These are phyloP conservation scores for Idaea straminata DNA, from an alignment of 2,888 invertebrate species.

Conservation along the genomic window DNA sequence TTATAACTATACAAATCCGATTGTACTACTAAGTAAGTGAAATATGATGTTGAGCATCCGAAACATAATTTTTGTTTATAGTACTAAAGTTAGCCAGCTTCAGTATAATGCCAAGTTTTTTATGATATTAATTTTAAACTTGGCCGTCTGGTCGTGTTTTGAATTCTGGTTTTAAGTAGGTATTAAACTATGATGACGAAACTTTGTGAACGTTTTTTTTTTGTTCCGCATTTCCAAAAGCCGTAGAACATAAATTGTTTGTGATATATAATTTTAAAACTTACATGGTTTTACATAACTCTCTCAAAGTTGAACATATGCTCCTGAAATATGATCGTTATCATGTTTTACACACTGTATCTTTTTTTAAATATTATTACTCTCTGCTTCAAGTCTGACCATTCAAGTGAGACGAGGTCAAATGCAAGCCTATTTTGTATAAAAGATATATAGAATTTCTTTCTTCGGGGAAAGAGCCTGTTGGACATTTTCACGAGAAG, in stretches of 20 bases:
- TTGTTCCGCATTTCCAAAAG: neutral
- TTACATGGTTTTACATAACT: no score
- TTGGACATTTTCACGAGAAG: no score
- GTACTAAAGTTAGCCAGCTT: conserved; percentile 11
- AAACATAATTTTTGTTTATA: conserved; percentile 12
- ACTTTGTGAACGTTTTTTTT: neutral
- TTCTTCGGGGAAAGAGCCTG: no score
- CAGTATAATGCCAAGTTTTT: conserved; percentile 18
- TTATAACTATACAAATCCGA: neutral
- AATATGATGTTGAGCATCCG: neutral
- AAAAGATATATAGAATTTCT: no score
- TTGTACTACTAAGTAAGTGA: neutral
- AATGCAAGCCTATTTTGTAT: no score
- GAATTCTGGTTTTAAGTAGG: neutral
- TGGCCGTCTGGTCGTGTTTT: conserved; percentile 12
- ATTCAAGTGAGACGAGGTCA: no score
- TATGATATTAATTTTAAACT: conserved; percentile 20
- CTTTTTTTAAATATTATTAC: no score
- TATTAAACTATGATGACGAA: neutral
- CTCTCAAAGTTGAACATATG: no score
- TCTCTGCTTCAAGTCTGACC: no score
- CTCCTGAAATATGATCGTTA: no score
- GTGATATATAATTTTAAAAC: neutral
- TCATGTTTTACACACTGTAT: no score
- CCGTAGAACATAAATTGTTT: neutral